Conservation (phyloP, 2,797 vertebrate genomes). For the Pagetopsis macropterus region DNA sequence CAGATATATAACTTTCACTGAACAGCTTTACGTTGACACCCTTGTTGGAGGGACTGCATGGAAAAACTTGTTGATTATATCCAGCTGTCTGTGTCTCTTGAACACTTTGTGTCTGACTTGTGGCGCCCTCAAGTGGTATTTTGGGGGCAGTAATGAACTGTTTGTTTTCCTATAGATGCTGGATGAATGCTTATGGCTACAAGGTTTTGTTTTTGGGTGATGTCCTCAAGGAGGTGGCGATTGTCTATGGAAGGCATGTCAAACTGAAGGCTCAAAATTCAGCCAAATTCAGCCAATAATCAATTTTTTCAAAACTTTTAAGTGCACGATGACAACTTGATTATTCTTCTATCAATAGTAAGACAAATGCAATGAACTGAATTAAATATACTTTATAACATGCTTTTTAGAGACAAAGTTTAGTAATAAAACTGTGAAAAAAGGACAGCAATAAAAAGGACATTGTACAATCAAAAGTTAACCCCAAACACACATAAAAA, state of each 20-base stretch:
- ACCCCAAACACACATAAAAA: not conserved
- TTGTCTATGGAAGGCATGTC: too few relatives aligned
- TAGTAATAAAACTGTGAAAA: too few relatives aligned
- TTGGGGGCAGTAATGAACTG: constrained; percentile 2
- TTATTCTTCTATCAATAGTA: accelerated
- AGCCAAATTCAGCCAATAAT: too few relatives aligned
- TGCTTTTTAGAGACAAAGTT: too few relatives aligned
- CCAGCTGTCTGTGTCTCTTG: constrained; percentile 4
- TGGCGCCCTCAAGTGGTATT: constrained; percentile 10
- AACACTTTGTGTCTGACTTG: constrained; percentile 9
- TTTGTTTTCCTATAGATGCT: not conserved
- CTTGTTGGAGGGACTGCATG: constrained; percentile 42
- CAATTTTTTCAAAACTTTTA: too few relatives aligned
- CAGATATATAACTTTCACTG: too few relatives aligned
- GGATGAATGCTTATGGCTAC: not conserved
- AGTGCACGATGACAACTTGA: not conserved
- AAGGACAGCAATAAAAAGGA: too few relatives aligned
- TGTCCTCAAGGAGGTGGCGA: not conserved
- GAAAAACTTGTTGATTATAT: constrained; percentile 23
- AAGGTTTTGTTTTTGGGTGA: constrained; percentile 1
- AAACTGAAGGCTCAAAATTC: too few relatives aligned
- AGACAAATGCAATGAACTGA: not conserved
- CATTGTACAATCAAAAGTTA: not conserved
- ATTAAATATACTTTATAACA: not conserved
- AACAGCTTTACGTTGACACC: constrained; percentile 18